Conservation (phyloP, 2,797 vertebrate species). For the Neosilurus hyrtlii region DNA sequence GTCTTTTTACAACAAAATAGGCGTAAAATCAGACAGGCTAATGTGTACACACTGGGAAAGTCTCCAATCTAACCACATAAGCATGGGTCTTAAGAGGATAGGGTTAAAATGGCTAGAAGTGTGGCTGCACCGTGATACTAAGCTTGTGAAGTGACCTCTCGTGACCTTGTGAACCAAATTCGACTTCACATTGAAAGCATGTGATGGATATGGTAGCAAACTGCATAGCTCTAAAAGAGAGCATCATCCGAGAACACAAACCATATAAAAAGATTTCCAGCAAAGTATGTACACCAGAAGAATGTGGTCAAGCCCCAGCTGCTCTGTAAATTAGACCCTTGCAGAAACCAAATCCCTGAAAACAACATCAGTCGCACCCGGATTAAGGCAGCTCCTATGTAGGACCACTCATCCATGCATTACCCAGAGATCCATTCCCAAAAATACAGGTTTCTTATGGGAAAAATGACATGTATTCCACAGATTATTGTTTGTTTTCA, state of each 20-base stretch:
- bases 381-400: constrained; percentile 38
- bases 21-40: not conserved
- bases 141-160: constrained; percentile 10
- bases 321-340: constrained; percentile 48
- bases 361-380: constrained; percentile 7
- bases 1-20: not conserved
- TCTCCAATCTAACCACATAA: constrained; percentile 5
- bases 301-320: constrained; percentile 49
- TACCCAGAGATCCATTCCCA: constrained; percentile 34
- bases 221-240: not conserved
- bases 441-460: constrained; percentile 2
- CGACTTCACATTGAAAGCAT: not conserved
- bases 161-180: not conserved
- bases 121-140: constrained; percentile 8
- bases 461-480: not conserved
- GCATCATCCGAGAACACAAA: constrained; percentile 4
- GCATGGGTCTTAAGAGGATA: not conserved
- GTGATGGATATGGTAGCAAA: not conserved
- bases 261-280: not conserved
- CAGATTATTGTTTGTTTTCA: not conserved
- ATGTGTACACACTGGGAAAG: not conserved
- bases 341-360: constrained; percentile 40
- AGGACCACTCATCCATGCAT: constrained; percentile 20
- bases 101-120: not conserved
- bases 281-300: not conserved